Percentiles rank a stretch among this genome's conserved stretches.
Conservation (phyloP, 1,140 invertebrate genomes). For the Eufriesea mexicana region DNA sequence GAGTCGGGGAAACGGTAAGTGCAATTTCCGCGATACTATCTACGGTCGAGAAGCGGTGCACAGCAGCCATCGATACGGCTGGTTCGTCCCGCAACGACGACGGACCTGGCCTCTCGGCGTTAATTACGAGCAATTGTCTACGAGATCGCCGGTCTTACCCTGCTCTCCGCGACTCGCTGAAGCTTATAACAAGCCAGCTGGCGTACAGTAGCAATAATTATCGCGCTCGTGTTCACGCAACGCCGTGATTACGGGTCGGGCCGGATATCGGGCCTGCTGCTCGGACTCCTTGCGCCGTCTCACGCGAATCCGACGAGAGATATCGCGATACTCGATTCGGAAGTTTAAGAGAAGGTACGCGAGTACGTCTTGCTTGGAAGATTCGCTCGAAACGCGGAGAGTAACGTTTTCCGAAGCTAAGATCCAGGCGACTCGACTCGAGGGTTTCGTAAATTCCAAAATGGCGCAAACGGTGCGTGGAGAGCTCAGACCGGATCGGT, state of each 20-base stretch:
- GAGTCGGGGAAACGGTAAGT: conserved; percentile 67
- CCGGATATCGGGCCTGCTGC: background rate
- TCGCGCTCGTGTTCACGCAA: conserved; percentile 59
- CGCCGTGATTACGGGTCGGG: conserved; percentile 50
- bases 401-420: no score
- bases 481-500: no score
- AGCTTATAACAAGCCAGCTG: conserved; percentile 52
- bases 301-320: no score
- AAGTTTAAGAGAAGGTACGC: no score
- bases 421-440: no score
- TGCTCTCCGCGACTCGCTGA: conserved; percentile 14
- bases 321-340: no score
- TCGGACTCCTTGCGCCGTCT: background rate
- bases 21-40: conserved; percentile 71
- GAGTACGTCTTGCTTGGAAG: background rate
- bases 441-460: no score
- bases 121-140: conserved; percentile 71
- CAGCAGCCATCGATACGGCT: conserved; percentile 51
- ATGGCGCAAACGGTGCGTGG: no score
- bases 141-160: conserved; percentile 53
- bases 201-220: conserved; percentile 63
- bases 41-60: background rate
- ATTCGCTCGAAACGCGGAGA: background rate
- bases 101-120: conserved; percentile 41
- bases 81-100: conserved; percentile 51